Evolutionary conservation across 2,888 invertebrate genomes (phyloP).

Genomic region (Tillus elongatus): DNA sequence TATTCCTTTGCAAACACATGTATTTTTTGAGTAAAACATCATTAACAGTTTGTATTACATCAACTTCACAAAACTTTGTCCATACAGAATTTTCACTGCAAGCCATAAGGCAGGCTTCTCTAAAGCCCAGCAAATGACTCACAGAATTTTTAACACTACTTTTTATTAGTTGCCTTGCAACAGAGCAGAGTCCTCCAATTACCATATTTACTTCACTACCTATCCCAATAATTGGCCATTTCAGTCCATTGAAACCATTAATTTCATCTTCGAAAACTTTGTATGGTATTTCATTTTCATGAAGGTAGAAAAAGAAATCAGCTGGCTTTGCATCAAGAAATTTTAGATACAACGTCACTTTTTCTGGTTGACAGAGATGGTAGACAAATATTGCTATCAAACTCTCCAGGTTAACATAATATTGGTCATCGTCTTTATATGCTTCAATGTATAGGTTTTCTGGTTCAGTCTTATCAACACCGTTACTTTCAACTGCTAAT

Average conservation of each 20-base stretch:
- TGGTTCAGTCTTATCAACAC: too few relatives aligned
- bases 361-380: constrained; percentile 4
- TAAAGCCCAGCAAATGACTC: constrained; percentile 62
- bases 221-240: constrained; percentile 55
- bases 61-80: constrained; percentile 89
- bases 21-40: constrained; percentile 32
- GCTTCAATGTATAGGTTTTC: too few relatives aligned
- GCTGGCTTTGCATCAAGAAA: too few relatives aligned
- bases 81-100: constrained; percentile 79
- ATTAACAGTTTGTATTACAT: constrained; percentile 56
- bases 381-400: constrained; percentile 9
- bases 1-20: constrained; percentile 21
- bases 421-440: too few relatives aligned
- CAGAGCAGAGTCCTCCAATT: constrained; percentile 71
- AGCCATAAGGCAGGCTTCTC: constrained; percentile 68
- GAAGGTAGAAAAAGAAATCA: too few relatives aligned
- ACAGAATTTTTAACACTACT: constrained; percentile 30
- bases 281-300: too few relatives aligned
- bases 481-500: too few relatives aligned
- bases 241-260: too few relatives aligned
- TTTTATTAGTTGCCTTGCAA: constrained; percentile 53
- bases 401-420: too few relatives aligned
- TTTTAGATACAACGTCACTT: constrained; percentile 6
- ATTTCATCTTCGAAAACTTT: too few relatives aligned
- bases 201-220: constrained; percentile 51